phyloP scores from a whole-genome alignment of 2,113 vertebrate genomes.

The Chloebia gouldiae region DNA sequence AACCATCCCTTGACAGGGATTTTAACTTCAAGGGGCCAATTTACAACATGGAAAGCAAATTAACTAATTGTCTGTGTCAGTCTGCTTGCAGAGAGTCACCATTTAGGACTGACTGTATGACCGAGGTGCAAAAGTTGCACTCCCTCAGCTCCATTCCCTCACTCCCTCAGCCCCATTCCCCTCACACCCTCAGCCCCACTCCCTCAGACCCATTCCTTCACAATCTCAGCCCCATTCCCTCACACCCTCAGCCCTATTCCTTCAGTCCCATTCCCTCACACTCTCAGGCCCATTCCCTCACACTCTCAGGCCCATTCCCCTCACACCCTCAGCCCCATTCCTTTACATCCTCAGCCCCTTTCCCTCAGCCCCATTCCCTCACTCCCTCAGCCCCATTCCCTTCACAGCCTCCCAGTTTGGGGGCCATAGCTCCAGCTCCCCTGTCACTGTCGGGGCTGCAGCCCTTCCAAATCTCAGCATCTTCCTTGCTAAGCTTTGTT shows the following conservation, averaged over 20 bases:
- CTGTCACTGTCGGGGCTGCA: background rate
- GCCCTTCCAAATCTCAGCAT: background rate
- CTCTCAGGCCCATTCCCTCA: too few species aligned
- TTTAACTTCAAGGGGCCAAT: background rate
- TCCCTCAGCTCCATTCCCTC: background rate
- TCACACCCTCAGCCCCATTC: background rate
- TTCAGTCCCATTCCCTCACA: background rate
- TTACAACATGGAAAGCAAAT: background rate
- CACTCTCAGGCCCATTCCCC: background rate
- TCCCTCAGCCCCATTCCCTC: background rate
- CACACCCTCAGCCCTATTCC: background rate
- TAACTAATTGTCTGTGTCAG: background rate
- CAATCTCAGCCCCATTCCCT: background rate
- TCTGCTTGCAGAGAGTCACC: background rate
- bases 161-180: background rate
- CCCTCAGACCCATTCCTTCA: background rate
- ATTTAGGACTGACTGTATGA: accelerated
- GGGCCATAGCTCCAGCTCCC: accelerated
- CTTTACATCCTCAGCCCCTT: background rate
- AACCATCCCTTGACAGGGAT: background rate
- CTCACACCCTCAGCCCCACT: background rate
- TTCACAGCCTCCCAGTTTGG: background rate
- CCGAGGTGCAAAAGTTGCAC: background rate
- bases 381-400: background rate
- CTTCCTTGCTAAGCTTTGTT: background rate